Percentiles rank a stretch among this genome's conserved stretches.
Conservation (phyloP, 2,797 vertebrate species). For the Chaetodon trifasciatus region DNA sequence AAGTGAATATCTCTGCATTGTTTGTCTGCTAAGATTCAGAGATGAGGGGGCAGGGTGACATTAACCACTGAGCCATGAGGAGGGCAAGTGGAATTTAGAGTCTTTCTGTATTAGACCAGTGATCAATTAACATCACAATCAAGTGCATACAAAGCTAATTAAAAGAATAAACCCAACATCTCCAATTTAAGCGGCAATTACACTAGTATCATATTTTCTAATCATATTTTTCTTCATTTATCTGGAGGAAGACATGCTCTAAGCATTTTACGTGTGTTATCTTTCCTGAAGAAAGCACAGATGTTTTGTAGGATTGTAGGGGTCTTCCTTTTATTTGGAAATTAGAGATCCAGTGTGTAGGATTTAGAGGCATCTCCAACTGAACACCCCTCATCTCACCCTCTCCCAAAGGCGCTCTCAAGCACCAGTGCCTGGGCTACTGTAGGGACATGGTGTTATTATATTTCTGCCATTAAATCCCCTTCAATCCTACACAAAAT, state of each 20-base stretch:
- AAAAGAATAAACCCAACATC: too few species aligned
- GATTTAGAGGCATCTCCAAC: background rate
- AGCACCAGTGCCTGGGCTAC: too few species aligned
- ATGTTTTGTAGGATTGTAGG: background rate
- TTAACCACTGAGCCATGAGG: constrained; percentile 3
- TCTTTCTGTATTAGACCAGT: background rate
- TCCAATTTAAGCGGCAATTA: background rate
- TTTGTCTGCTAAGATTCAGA: constrained; percentile 49
- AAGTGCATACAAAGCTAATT: background rate
- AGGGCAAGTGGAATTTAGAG: background rate
- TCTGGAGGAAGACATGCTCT: too few species aligned
- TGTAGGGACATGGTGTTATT: too few species aligned
- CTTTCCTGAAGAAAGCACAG: too few species aligned
- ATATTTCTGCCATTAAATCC: too few species aligned
- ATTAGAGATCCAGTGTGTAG: background rate
- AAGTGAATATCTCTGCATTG: constrained; percentile 53
- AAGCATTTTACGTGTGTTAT: too few species aligned
- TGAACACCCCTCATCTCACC: too few species aligned
- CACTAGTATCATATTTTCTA: too few species aligned
- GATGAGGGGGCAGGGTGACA: constrained; percentile 12
- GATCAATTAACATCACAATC: constrained; percentile 10
- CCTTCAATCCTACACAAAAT: background rate
- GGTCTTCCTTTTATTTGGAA: background rate
- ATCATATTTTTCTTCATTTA: background rate
- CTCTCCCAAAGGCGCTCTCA: too few species aligned